Conservation (phyloP, 2,797 vertebrate genomes). For the Gephyroberyx darwinii region DNA sequence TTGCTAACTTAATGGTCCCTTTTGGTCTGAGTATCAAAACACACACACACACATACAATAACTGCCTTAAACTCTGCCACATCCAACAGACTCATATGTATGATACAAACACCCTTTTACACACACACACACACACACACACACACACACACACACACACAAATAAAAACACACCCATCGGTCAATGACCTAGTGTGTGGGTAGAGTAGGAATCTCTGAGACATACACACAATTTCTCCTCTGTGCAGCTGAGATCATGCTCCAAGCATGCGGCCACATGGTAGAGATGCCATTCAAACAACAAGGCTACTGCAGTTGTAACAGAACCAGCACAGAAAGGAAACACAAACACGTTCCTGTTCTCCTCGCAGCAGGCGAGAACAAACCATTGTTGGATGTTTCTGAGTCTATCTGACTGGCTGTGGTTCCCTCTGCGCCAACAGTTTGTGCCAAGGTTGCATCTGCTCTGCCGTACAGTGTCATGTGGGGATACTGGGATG, state of each 20-base stretch:
- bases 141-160: constrained; percentile 45
- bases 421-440: background rate
- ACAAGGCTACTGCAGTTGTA: constrained; percentile 60
- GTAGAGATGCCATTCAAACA: constrained; percentile 73
- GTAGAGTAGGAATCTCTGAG: constrained; percentile 76
- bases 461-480: background rate
- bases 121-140: constrained; percentile 46
- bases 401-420: constrained; percentile 4
- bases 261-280: constrained; percentile 75
- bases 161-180: constrained; percentile 56
- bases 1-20: constrained; percentile 36
- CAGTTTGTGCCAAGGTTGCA: constrained; percentile 24
- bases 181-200: constrained; percentile 73
- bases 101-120: constrained; percentile 60
- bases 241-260: constrained; percentile 78
- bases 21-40: constrained; percentile 38
- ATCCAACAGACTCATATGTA: constrained; percentile 55
- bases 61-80: constrained; percentile 28
- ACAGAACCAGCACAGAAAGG: constrained; percentile 45
- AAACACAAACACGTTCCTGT: constrained; percentile 73
- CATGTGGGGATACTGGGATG: background rate
- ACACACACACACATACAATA: constrained; percentile 46
- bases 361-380: constrained; percentile 44
- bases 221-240: constrained; percentile 79
- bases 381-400: constrained; percentile 53